These are phyloP conservation scores for Cerceris rybyensis DNA, from an alignment of 2,888 invertebrate species.

Conservation along the genomic window DNA sequence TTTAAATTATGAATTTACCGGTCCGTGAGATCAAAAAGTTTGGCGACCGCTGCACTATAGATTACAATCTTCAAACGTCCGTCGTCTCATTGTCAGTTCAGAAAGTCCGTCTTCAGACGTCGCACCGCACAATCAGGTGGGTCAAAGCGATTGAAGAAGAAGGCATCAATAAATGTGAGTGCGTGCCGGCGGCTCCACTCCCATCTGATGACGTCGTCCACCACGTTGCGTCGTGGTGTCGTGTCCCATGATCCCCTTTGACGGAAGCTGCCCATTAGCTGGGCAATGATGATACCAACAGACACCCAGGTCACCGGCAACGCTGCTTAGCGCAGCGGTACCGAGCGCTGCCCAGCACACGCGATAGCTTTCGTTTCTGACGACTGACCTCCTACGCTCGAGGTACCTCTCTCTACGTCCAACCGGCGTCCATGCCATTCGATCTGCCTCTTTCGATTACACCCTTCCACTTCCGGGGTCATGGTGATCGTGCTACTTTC, in stretches of 20 bases:
- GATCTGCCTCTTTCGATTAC: background rate
- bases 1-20: too few relatives aligned
- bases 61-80: too few relatives aligned
- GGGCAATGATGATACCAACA: slow-evolving; percentile 70
- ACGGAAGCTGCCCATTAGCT: slow-evolving; percentile 74
- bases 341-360: slow-evolving; percentile 58
- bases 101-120: too few relatives aligned
- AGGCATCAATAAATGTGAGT: slow-evolving; percentile 18
- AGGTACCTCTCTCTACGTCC: background rate
- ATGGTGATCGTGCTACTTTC: slow-evolving; percentile 1
- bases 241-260: slow-evolving; percentile 69
- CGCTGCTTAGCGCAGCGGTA: slow-evolving; percentile 53
- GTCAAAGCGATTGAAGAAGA: slow-evolving; percentile 12
- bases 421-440: background rate
- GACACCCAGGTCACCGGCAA: slow-evolving; percentile 69
- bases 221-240: slow-evolving; percentile 43
- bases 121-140: too few relatives aligned
- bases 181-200: slow-evolving; percentile 3
- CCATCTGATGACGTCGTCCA: slow-evolving; percentile 36
- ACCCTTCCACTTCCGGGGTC: slow-evolving; percentile 2
- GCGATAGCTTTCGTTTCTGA: slow-evolving; percentile 41
- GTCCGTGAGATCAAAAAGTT: too few relatives aligned
- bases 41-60: too few relatives aligned
- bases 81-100: too few relatives aligned
- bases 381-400: background rate